Conservation (phyloP, 2,113 vertebrate species). For the Neotoma lepida region DNA sequence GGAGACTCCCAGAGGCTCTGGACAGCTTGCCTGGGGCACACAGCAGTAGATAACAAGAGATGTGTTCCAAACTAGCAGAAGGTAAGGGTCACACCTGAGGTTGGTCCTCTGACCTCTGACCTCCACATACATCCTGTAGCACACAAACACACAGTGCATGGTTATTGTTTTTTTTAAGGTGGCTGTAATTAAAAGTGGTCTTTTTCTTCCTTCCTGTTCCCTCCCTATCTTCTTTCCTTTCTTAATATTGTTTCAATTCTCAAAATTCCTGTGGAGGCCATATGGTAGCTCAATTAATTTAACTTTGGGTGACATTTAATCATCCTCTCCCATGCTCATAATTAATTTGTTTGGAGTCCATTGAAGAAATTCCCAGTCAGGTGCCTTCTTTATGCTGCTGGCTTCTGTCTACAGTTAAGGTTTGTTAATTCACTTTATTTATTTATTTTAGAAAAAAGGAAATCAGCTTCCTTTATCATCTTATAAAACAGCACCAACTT, state of each 20-base stretch:
- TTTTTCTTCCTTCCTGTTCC: not conserved
- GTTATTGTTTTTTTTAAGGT: not conserved
- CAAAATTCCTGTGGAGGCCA: constrained; percentile 68
- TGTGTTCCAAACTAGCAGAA: not conserved
- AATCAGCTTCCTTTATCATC: not conserved
- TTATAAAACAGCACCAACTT: constrained; percentile 36
- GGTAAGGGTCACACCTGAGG: not conserved
- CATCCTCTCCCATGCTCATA: constrained; percentile 51
- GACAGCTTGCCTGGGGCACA: not conserved
- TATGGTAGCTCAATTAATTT: constrained; percentile 73
- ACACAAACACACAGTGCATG: not conserved
- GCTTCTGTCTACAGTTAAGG: constrained; percentile 63
- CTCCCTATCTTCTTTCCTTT: constrained; percentile 9
- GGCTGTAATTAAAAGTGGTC: constrained; percentile 18
- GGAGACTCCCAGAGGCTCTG: not conserved
- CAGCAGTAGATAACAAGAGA: not conserved
- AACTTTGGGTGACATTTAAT: constrained; percentile 60
- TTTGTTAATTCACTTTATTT: not conserved
- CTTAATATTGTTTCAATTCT: constrained; percentile 57
- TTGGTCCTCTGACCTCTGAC: not conserved
- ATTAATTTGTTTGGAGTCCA: constrained; percentile 70
- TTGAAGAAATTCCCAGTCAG: constrained; percentile 65
- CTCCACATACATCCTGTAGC: not conserved
- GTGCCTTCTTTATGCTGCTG: constrained; percentile 59
- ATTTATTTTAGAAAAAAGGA: not conserved